These are phyloP conservation scores for Calyptomena viridis DNA, from an alignment of 2,113 vertebrate species.

Conservation along the genomic window DNA sequence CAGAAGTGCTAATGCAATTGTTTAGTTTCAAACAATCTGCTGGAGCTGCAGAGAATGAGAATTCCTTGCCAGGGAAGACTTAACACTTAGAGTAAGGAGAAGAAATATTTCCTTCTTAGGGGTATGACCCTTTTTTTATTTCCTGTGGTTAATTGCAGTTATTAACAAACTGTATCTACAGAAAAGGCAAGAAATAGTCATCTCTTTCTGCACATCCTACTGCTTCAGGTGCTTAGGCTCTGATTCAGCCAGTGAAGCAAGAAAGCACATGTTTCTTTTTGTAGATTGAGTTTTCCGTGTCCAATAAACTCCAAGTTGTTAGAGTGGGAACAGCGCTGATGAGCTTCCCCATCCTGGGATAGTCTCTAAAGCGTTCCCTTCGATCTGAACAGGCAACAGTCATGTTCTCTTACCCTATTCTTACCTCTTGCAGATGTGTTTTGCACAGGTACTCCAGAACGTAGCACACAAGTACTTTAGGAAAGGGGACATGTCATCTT, in stretches of 20 bases:
- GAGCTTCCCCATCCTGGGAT: too few relatives aligned
- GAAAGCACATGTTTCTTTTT: background rate
- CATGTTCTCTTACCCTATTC: background rate
- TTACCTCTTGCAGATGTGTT: background rate
- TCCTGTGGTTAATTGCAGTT: background rate
- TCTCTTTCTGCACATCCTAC: background rate
- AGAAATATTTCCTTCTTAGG: background rate
- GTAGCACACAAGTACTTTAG: background rate
- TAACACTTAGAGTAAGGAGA: background rate
- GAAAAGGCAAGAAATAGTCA: background rate
- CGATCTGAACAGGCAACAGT: background rate
- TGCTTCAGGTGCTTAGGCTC: background rate
- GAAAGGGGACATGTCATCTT: background rate
- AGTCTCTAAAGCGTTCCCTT: background rate
- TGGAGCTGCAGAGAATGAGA: background rate
- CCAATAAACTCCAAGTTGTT: background rate
- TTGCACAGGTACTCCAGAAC: background rate
- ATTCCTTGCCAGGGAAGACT: background rate
- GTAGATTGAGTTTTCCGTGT: background rate
- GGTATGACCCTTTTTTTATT: background rate
- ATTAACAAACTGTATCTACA: background rate
- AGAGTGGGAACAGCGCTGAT: background rate
- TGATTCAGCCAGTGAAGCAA: background rate
- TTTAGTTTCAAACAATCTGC: background rate
- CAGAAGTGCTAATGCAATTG: background rate